These are phyloP conservation scores for Panopea generosa DNA, from an alignment of 2,888 invertebrate genomes.

Conservation along the genomic window DNA sequence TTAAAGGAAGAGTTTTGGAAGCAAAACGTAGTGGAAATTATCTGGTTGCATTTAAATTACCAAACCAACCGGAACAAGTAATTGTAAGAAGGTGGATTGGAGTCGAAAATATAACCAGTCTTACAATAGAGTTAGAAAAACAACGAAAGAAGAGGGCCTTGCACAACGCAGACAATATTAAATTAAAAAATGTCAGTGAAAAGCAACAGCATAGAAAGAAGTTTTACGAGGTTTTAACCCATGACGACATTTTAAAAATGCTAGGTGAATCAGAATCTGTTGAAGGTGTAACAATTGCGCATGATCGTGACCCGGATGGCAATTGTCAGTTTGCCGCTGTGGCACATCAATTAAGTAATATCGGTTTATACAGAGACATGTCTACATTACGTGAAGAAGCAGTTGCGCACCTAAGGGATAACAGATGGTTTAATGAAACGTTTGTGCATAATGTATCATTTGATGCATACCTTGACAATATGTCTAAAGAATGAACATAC, in stretches of 20 bases:
- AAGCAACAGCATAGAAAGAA: slow-evolving; percentile 1
- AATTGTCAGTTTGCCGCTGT: slow-evolving; percentile 30
- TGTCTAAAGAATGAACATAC: too few relatives aligned
- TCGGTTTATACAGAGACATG: neutral
- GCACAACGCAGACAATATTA: neutral
- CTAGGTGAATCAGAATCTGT: neutral
- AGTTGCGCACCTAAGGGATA: neutral
- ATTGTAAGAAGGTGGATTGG: slow-evolving; percentile 12
- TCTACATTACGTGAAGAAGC: slow-evolving; percentile 1
- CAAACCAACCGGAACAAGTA: neutral
- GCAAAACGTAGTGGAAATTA: slow-evolving; percentile 1
- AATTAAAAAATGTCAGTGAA: neutral
- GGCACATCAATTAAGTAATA: neutral
- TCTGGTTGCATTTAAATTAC: slow-evolving; percentile 9
- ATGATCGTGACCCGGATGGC: slow-evolving; percentile 15
- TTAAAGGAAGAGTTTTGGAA: slow-evolving; percentile 2
- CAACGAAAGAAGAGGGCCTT: neutral
- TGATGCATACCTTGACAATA: too few relatives aligned
- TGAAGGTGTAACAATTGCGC: neutral
- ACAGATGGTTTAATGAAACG: neutral
- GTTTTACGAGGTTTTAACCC: slow-evolving; percentile 13
- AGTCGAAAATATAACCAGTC: slow-evolving; percentile 18
- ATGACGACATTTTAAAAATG: slow-evolving; percentile 7
- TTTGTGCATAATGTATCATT: too few relatives aligned
- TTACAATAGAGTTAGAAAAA: slow-evolving; percentile 6